These are phyloP conservation scores for Sapajus apella DNA, from an alignment of 2,113 vertebrate genomes.

Conservation along the genomic window DNA sequence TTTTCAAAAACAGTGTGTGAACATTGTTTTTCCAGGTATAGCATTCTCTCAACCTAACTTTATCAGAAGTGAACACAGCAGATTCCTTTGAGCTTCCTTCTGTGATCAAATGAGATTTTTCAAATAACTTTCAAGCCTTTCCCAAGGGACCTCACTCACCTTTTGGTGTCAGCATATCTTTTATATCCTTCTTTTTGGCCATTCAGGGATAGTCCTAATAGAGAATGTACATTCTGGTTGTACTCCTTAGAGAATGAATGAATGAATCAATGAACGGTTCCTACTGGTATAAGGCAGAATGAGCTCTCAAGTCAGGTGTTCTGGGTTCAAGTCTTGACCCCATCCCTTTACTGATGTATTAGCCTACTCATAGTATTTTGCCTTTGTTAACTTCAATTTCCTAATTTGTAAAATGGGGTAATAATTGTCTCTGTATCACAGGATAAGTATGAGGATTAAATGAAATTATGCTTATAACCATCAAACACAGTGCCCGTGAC, in stretches of 20 bases:
- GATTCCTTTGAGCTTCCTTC: neutral
- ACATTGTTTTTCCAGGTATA: neutral
- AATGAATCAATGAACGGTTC: neutral
- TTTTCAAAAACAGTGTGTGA: neutral
- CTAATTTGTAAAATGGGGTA: slow-evolving; percentile 18
- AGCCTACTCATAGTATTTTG: neutral
- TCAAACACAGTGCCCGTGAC: neutral
- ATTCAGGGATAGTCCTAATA: neutral
- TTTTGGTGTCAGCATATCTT: neutral
- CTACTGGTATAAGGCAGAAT: slow-evolving; percentile 3
- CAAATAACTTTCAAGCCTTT: slow-evolving; percentile 9
- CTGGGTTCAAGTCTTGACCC: slow-evolving; percentile 15
- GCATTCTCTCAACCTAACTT: neutral
- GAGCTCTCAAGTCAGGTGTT: neutral
- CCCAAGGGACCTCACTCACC: neutral
- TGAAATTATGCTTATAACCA: neutral
- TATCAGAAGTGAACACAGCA: slow-evolving; percentile 24
- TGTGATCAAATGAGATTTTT: slow-evolving; percentile 42
- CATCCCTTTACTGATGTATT: neutral
- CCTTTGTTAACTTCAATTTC: slow-evolving; percentile 12
- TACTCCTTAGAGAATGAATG: neutral
- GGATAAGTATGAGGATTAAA: neutral
- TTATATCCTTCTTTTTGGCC: slow-evolving; percentile 1
- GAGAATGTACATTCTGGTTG: neutral
- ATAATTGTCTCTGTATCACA: neutral